Evolutionary conservation across 2,797 vertebrate species (phyloP).

Genomic region (Borostomias antarcticus): DNA sequence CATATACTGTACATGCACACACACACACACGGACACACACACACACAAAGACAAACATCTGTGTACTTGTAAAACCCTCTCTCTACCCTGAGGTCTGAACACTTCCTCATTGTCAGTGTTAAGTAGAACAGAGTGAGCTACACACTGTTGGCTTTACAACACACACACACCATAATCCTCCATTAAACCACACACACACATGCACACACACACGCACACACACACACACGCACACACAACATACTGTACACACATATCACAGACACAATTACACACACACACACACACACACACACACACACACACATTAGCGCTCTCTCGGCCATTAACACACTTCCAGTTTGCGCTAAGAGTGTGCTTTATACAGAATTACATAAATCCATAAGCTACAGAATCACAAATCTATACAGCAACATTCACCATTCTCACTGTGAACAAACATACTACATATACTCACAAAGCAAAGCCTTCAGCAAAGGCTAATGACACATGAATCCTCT

Average conservation of each 20-base stretch:
- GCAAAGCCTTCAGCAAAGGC: too few species aligned
- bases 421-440: too few species aligned
- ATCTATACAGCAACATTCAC: conserved; percentile 38
- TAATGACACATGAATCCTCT: neutral
- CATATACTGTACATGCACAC: conserved; percentile 20
- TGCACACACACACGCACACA: conserved; percentile 2
- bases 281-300: conserved; percentile 4
- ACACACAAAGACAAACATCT: conserved; percentile 16
- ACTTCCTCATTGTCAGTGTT: conserved; percentile 55
- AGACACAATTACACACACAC: neutral
- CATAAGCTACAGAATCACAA: conserved; percentile 28
- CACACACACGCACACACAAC: conserved; percentile 4
- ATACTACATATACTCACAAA: too few species aligned
- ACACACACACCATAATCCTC: conserved; percentile 50
- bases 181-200: conserved; percentile 54
- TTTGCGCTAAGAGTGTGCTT: conserved; percentile 1
- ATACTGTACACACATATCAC: neutral
- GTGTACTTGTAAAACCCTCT: neutral
- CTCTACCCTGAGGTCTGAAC: conserved; percentile 52
- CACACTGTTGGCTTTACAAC: conserved; percentile 45
- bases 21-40: conserved; percentile 30
- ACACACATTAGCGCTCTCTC: neutral
- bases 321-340: conserved; percentile 8
- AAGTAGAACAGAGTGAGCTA: conserved; percentile 46
- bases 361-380: conserved; percentile 46